Conservation (phyloP, 2,888 invertebrate species). For the Allacma fusca region DNA sequence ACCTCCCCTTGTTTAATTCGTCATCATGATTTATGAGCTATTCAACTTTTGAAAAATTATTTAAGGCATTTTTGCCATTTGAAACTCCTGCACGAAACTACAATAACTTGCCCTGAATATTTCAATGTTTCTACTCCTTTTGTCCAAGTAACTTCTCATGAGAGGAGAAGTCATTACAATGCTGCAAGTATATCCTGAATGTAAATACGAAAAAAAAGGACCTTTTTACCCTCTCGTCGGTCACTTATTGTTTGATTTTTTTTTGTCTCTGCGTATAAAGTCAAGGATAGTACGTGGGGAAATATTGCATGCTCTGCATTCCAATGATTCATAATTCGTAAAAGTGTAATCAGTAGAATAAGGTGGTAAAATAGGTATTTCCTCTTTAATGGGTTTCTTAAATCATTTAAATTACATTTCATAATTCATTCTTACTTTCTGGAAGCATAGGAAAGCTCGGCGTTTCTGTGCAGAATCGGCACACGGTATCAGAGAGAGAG, state of each 20-base stretch:
- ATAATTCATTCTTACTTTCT: background rate
- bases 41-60: conserved; percentile 40
- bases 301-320: background rate
- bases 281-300: background rate
- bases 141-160: too few species aligned
- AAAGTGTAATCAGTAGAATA: background rate
- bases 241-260: conserved; percentile 18
- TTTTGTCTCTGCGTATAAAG: background rate
- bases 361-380: conserved; percentile 25
- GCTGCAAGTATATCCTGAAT: too few species aligned
- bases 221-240: background rate
- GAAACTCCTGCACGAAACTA: conserved; percentile 31
- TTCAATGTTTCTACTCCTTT: background rate
- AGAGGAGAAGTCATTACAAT: too few species aligned
- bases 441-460: background rate
- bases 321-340: conserved; percentile 20
- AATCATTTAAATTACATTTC: too few species aligned
- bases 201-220: too few species aligned
- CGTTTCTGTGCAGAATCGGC: too few species aligned
- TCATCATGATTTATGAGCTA: conserved; percentile 43
- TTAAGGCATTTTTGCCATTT: conserved; percentile 35
- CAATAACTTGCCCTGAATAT: conserved; percentile 1
- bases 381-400: background rate
- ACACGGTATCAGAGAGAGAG: too few species aligned
- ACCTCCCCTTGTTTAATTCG: conserved; percentile 42